Conservation (phyloP, 1,140 invertebrate species). For the Druon quercuslanigerum region DNA sequence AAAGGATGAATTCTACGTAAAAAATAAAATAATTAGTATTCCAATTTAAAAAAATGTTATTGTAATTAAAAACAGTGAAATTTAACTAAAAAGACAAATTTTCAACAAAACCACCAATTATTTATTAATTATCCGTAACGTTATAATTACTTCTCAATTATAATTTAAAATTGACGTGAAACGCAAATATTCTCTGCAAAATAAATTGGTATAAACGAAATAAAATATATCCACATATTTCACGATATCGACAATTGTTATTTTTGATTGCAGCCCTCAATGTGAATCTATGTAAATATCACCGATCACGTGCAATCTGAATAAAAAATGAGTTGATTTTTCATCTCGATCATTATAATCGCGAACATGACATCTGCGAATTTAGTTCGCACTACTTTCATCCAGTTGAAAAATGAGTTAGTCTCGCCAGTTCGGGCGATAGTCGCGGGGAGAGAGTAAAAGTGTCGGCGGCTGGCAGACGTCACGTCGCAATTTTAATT, state of each 20-base stretch:
- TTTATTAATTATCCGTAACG: too few species aligned
- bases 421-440: constrained; percentile 19
- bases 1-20: too few species aligned
- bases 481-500: constrained; percentile 31
- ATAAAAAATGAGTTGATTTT: constrained; percentile 4
- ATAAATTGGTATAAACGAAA: background rate
- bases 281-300: background rate
- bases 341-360: constrained; percentile 23
- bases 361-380: constrained; percentile 1
- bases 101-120: too few species aligned
- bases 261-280: background rate
- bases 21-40: too few species aligned
- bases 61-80: too few species aligned
- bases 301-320: background rate
- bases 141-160: too few species aligned
- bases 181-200: too few species aligned
- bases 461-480: constrained; percentile 27
- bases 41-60: too few species aligned
- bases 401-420: constrained; percentile 16
- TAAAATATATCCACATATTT: constrained; percentile 4
- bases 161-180: too few species aligned
- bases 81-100: too few species aligned
- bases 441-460: constrained; percentile 13
- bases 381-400: constrained; percentile 28
- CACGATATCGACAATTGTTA: background rate